Conservation (phyloP, 2,797 vertebrate genomes). For the Silurus lanzhouensis region DNA sequence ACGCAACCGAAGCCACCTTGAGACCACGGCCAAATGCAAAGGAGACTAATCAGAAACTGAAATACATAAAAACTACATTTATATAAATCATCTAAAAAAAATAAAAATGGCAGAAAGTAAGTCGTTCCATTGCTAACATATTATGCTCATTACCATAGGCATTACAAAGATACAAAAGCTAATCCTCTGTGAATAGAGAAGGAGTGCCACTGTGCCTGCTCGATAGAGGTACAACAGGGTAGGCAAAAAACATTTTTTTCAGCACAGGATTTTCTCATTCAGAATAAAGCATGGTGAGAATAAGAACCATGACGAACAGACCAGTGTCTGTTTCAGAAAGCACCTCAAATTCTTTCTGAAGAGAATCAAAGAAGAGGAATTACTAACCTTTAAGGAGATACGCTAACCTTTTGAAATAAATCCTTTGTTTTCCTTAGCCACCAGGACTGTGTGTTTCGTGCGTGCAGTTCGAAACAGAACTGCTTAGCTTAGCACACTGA, state of each 20-base stretch:
- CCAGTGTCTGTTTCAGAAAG: constrained; percentile 15
- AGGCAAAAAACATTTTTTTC: constrained; percentile 18
- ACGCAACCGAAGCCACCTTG: neutral
- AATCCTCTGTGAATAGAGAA: constrained; percentile 38
- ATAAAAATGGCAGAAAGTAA: constrained; percentile 33
- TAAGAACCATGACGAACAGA: constrained; percentile 23
- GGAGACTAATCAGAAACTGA: constrained; percentile 6
- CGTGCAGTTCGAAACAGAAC: neutral
- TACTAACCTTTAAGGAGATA: constrained; percentile 31
- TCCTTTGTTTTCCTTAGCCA: constrained; percentile 14
- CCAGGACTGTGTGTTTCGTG: neutral
- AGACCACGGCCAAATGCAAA: constrained; percentile 13
- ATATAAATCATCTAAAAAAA: constrained; percentile 40
- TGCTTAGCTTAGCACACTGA: constrained; percentile 18
- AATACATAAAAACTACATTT: constrained; percentile 40
- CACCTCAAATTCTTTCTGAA: constrained; percentile 12
- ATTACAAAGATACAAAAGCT: constrained; percentile 45
- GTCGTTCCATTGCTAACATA: constrained; percentile 43
- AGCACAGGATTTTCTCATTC: constrained; percentile 46
- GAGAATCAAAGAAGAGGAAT: constrained; percentile 20
- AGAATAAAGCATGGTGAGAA: constrained; percentile 27
- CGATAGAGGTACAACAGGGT: constrained; percentile 38
- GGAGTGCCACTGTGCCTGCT: constrained; percentile 42
- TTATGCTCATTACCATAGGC: constrained; percentile 41
- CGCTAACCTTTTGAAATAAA: constrained; percentile 33